These are phyloP conservation scores for Leptopilina clavipes DNA, from an alignment of 1,140 invertebrate species.

Conservation along the genomic window DNA sequence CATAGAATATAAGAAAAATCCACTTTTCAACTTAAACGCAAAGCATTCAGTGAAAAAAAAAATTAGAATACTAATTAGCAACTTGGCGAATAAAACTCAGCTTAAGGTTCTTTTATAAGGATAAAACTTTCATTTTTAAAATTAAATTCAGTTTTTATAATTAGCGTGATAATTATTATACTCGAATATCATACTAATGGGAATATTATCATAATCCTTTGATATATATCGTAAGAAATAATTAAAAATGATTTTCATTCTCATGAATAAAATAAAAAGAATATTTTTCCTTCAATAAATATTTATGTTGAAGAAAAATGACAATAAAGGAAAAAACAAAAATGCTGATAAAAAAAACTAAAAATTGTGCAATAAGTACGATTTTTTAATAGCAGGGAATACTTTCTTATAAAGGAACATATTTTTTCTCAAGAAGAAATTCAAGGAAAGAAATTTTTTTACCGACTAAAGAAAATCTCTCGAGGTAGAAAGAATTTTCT, in stretches of 20 bases:
- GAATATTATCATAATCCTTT: neutral
- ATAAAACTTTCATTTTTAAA: neutral
- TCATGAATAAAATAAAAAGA: too few relatives aligned
- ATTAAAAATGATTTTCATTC: too few relatives aligned
- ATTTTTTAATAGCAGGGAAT: too few relatives aligned
- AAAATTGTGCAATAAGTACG: too few relatives aligned
- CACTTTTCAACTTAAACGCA: neutral
- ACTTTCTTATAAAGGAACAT: too few relatives aligned
- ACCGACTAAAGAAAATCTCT: neutral
- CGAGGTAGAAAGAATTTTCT: neutral
- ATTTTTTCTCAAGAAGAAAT: conserved; percentile 32
- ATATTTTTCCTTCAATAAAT: too few relatives aligned
- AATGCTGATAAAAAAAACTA: too few relatives aligned
- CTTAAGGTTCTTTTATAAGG: neutral
- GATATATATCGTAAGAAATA: too few relatives aligned
- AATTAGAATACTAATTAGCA: conserved; percentile 9
- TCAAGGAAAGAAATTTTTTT: conserved; percentile 23
- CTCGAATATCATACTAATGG: neutral
- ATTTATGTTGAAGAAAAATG: too few relatives aligned
- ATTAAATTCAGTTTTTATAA: conserved; percentile 3
- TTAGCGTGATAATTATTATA: conserved; percentile 1
- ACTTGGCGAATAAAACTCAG: conserved; percentile 8
- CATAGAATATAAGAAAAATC: neutral
- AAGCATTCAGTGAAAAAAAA: neutral
- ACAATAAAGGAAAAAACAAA: too few relatives aligned